Base-by-base conservation (phyloP, 2,113 vertebrate genomes). In the Polypterus bichir region DNA sequence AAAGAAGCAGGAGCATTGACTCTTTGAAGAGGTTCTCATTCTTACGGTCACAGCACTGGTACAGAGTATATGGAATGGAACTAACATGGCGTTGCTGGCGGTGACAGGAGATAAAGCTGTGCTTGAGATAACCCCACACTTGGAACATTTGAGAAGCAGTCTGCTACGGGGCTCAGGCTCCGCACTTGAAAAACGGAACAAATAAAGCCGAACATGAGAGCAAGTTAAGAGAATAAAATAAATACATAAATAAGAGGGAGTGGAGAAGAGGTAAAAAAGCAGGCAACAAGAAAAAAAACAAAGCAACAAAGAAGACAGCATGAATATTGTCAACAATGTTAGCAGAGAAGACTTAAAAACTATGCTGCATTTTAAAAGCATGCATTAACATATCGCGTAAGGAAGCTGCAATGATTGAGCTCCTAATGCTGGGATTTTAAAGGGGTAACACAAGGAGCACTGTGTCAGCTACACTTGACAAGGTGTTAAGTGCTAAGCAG, bases 121-220 rank as follows among this genome's bases (percentile, higher is more conserved):
- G 80, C 90, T 96, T 77, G 93, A 93, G 83, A 95, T 89, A 83
- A 87, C 88, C 75, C 92, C 94, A 76, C 93, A 95, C 84, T 93
- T 93, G 90, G 92, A 92, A 86, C 94, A 97, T 90, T 94, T 93
- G 83, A 96, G 90, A 73, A 94, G 89, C 86, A 94, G 88, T 79
- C 83, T 86, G 85, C 87, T 91, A 74, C 88, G 90, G 66, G 81
- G 88, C 71, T 86, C 86, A 79, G 75, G 71, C 62, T 83, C 77
- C 62, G 81, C 81, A 77, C 86, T 88, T 86, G 69, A 67, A 76
- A 27, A 71, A 78, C 57, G 62, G 64, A 66, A 55, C 54, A 59
- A 64, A 63, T 60, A 69, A 60, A 48, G 46, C 59, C 53, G 48
- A 63, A 47, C 55, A 47, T 64, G 62, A 49, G 65, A 54, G 60